A percentile compares a stretch with the other conserved stretches of the same genome.
Conservation (phyloP, 2,888 invertebrate genomes). For the Neoitamus cyanurus region DNA sequence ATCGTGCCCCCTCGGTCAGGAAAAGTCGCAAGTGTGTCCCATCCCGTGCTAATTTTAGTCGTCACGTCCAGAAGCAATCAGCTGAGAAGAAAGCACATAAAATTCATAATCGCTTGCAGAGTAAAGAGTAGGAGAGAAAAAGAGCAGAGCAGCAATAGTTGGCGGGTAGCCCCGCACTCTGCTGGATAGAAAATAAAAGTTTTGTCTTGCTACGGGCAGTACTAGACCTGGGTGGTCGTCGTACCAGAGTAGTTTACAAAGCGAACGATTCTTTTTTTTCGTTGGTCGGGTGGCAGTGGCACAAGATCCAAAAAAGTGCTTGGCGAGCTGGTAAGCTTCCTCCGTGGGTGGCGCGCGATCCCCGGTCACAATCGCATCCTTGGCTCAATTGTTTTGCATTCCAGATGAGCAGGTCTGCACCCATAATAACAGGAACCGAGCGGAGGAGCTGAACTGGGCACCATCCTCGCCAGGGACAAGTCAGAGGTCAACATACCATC, state of each 20-base stretch:
- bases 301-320: background rate
- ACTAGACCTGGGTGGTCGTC: background rate
- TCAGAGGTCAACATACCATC: slow-evolving; percentile 9
- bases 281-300: background rate
- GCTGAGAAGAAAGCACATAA: background rate
- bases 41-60: background rate
- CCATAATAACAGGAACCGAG: background rate
- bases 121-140: background rate
- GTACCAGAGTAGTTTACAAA: background rate
- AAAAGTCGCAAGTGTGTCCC: background rate
- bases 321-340: background rate
- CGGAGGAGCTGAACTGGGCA: background rate
- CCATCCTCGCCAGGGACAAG: background rate
- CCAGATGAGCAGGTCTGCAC: background rate
- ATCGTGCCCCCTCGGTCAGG: background rate
- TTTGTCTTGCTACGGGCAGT: background rate
- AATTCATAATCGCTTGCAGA: background rate
- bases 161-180: no score
- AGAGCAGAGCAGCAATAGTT: background rate
- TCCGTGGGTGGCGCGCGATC: background rate
- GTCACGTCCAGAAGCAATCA: background rate
- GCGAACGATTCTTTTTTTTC: background rate
- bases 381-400: background rate
- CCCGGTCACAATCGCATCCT: background rate
- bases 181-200: slow-evolving; percentile 8